phyloP scores from a whole-genome alignment of 2,113 vertebrate species.

The Falcunculus frontatus region DNA sequence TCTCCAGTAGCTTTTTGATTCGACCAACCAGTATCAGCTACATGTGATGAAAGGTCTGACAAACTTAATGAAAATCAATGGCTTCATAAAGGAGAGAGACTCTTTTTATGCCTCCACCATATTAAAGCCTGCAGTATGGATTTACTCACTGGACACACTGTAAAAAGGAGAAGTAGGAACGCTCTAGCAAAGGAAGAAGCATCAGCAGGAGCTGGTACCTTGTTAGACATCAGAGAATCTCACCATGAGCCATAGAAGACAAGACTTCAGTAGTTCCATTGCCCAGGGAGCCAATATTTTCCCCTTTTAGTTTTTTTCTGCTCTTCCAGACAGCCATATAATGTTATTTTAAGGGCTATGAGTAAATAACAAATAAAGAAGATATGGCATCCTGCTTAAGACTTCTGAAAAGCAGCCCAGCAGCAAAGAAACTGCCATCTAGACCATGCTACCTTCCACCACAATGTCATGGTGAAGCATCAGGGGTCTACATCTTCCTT shows the following conservation, averaged over 20 bases:
- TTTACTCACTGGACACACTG: not conserved
- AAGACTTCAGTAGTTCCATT: not conserved
- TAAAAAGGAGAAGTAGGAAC: not conserved
- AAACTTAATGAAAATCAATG: not conserved
- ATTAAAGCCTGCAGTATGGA: not conserved
- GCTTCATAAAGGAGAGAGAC: not conserved
- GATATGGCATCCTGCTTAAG: not conserved
- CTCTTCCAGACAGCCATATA: not conserved
- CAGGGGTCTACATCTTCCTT: not conserved
- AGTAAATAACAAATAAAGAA: not conserved
- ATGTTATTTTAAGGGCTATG: not conserved
- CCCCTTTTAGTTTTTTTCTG: not conserved
- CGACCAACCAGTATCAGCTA: not conserved
- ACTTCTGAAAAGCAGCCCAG: not conserved
- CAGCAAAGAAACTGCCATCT: not conserved
- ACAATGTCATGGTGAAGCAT: accelerated
- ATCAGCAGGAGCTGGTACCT: not conserved
- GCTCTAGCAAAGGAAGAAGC: not conserved
- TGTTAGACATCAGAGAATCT: not conserved
- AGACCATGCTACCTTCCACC: not conserved
- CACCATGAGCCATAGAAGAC: not conserved
- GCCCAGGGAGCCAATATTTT: not conserved
- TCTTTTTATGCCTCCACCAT: not conserved
- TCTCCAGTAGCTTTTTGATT: not conserved
- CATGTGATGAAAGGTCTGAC: not conserved